Evolutionary conservation across 2,888 invertebrate species (phyloP), one percentile per base, ranked within the genome.

Genomic region (Gryllus longicercus): DNA sequence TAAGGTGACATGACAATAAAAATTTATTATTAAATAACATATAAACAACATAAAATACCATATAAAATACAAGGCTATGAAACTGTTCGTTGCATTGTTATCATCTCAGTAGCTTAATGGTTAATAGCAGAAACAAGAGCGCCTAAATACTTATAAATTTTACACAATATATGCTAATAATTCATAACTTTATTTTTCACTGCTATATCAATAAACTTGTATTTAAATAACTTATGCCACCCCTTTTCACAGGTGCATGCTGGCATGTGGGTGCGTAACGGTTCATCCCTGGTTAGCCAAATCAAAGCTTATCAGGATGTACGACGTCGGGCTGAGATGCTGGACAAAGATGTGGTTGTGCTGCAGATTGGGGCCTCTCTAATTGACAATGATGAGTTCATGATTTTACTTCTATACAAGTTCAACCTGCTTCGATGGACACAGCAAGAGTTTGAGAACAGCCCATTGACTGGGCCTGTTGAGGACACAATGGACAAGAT

Each of bases 211-310:
- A 38, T 38, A 38, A 38, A 38, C 38, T 38, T 38, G 5, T 38
- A 38, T 38, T 38, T 38, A 38, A 38, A 38, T 38, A 38, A 38
- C 5, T 38, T 38, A 38, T 38, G 8, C 38, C 38, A 38, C 38
- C 1, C 38, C 5, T 38, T 38, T 38, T 5, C 5, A 38, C 38
- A 96, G 86, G 95, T 96, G 18, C 94, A 96, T 87, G 95, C 98
- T 0, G 96, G 97, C 79, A 96, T 99, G 96, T 99, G 99, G 99
- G 92, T 98, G 11, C 91, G 99, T 82, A 99, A 99, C 87, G 99
- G 99, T 2, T 98, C 97, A 88, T 96, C 98, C 0, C 89, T 99
- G 50, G 90, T 98, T 79, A 98, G 99, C 89, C 99, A 99, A 87
- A 91, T 99, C 0, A 97, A 95, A 87, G 98, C 97, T 88, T 98